These are phyloP conservation scores for Synanthedon vespiformis DNA, from an alignment of 2,888 invertebrate genomes.

Conservation along the genomic window DNA sequence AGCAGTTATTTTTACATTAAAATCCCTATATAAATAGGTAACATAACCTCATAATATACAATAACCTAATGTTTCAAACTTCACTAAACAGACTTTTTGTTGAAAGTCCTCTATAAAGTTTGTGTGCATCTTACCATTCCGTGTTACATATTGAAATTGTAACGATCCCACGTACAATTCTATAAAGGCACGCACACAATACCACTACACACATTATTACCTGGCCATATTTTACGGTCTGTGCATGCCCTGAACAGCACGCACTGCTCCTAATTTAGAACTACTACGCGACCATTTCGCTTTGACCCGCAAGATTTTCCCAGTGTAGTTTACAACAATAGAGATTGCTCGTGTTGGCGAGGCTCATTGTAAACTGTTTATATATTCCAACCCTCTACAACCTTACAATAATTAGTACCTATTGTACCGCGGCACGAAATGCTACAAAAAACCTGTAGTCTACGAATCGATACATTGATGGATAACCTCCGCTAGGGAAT, in stretches of 20 bases:
- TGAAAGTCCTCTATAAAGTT: too few relatives aligned
- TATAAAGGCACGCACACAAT: conserved; percentile 13
- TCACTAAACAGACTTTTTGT: too few relatives aligned
- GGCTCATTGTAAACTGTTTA: conserved; percentile 10
- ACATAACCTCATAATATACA: too few relatives aligned
- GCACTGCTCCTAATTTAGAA: conserved; percentile 19
- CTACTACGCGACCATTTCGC: conserved; percentile 17
- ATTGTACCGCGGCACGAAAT: conserved; percentile 15
- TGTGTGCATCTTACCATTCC: too few relatives aligned
- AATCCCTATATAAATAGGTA: too few relatives aligned
- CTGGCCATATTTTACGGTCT: conserved; percentile 22
- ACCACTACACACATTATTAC: conserved; percentile 22
- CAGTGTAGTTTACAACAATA: not conserved
- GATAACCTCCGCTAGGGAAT: not conserved
- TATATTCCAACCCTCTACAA: conserved; percentile 1
- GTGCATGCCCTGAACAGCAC: conserved; percentile 20
- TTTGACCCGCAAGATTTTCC: conserved; percentile 11
- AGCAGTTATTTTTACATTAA: too few relatives aligned
- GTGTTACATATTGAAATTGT: conserved; percentile 2
- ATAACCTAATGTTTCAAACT: too few relatives aligned
- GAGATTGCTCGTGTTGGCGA: conserved; percentile 4
- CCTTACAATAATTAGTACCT: conserved; percentile 13
- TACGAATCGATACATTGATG: conserved; percentile 4
- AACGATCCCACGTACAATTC: conserved; percentile 8
- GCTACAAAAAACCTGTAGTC: conserved; percentile 10